Evolutionary conservation across 2,113 vertebrate genomes (phyloP).

Genomic region (Zosterops lateralis): DNA sequence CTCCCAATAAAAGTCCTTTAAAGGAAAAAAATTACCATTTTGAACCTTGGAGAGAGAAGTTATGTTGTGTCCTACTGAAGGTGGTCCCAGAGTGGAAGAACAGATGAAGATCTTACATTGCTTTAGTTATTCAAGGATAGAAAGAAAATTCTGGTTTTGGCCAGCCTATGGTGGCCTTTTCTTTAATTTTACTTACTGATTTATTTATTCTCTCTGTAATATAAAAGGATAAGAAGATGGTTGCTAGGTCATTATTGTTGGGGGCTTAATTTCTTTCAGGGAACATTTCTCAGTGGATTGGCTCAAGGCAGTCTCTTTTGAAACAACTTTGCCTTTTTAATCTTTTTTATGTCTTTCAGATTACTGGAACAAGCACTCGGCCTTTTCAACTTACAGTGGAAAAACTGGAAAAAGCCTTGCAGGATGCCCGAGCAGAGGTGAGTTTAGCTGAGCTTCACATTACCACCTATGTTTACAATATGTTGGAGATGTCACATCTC

Average conservation of each 20-base stretch:
- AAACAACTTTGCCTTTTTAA: neutral
- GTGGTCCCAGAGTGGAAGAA: neutral
- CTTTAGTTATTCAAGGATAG: neutral
- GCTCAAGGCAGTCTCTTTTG: neutral
- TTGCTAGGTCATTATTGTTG: neutral
- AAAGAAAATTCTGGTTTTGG: neutral
- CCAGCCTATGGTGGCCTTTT: neutral
- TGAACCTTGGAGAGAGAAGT: neutral
- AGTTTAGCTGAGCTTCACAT: neutral
- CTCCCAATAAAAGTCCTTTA: neutral
- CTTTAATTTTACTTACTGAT: neutral
- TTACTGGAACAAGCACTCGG: conserved; percentile 72
- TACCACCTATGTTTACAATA: neutral
- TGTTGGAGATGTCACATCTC: neutral
- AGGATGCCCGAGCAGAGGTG: conserved; percentile 79
- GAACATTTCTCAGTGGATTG: neutral
- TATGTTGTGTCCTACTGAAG: neutral
- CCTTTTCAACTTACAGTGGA: conserved; percentile 91
- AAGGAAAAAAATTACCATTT: neutral
- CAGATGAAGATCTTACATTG: neutral
- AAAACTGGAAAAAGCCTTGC: conserved; percentile 85
- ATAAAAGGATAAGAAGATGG: neutral
- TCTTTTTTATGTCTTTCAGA: conserved; percentile 65
- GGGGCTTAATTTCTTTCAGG: neutral
- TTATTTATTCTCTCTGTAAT: neutral